phyloP scores from a whole-genome alignment of 2,888 invertebrate genomes.

The Drosophila longiperda region DNA sequence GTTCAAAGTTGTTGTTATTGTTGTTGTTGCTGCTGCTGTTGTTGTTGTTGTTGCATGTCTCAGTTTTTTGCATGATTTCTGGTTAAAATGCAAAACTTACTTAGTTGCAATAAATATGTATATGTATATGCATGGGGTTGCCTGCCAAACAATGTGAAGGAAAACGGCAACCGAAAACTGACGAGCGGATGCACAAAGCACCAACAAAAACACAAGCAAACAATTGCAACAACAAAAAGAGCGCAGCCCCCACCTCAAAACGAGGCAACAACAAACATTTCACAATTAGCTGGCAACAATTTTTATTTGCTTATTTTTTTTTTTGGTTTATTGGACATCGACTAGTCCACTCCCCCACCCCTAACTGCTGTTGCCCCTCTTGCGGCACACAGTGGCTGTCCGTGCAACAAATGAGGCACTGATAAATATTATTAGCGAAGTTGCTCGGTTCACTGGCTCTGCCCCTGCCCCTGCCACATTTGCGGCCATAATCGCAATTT shows the following conservation, averaged over 20 bases:
- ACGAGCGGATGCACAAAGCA: conserved; percentile 72
- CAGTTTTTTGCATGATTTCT: conserved; percentile 74
- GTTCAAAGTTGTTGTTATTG: conserved; percentile 43
- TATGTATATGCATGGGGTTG: conserved; percentile 72
- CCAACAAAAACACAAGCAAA: conserved; percentile 15
- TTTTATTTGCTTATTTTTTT: conserved; percentile 58
- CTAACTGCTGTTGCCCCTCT: conserved; percentile 1
- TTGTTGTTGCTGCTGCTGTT: conserved; percentile 35
- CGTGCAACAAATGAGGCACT: conserved; percentile 78
- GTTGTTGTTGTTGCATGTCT: conserved; percentile 64
- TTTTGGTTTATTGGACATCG: conserved; percentile 64
- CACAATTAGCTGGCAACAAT: conserved; percentile 60
- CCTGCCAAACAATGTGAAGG: conserved; percentile 70
- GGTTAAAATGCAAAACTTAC: conserved; percentile 74
- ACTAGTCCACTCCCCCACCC: background rate
- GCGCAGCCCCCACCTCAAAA: conserved; percentile 48
- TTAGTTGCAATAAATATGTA: conserved; percentile 75
- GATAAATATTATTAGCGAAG: conserved; percentile 78
- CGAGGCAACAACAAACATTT: conserved; percentile 38
- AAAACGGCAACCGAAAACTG: conserved; percentile 69
- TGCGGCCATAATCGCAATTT: conserved; percentile 78
- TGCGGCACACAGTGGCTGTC: conserved; percentile 26
- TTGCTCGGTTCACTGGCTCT: conserved; percentile 58
- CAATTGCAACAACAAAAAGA: conserved; percentile 5
- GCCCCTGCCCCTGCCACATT: conserved; percentile 60